A percentile compares a stretch with the other conserved stretches of the same genome.
These are phyloP conservation scores for Antigone vipio DNA, from an alignment of 2,113 vertebrate species.

Conservation along the genomic window DNA sequence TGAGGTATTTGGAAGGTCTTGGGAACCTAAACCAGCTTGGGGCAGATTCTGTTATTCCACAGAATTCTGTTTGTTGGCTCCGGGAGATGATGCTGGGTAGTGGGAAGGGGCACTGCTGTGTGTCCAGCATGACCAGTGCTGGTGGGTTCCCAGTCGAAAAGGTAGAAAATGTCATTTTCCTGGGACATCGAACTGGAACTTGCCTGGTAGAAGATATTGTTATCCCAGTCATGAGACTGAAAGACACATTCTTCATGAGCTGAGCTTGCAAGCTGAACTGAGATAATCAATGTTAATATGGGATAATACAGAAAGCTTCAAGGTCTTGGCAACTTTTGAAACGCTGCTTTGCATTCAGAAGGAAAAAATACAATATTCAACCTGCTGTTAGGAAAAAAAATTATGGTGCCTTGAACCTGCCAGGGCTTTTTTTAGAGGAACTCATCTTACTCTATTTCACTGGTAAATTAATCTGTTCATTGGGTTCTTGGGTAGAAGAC, in stretches of 20 bases:
- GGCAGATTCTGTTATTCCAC: background rate
- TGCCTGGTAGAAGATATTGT: background rate
- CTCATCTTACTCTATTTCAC: slow-evolving; percentile 29
- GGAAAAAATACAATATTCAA: background rate
- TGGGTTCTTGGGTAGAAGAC: slow-evolving; percentile 35
- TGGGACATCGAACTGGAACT: background rate
- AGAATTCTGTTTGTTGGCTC: background rate
- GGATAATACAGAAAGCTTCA: background rate
- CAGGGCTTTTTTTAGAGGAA: background rate
- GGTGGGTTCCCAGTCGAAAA: background rate
- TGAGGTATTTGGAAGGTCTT: background rate
- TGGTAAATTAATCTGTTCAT: slow-evolving; percentile 48
- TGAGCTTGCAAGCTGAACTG: background rate
- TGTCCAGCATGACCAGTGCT: background rate
- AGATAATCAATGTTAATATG: background rate
- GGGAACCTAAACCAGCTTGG: background rate
- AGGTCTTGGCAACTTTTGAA: background rate
- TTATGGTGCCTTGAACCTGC: background rate
- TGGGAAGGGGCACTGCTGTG: accelerated
- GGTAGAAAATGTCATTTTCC: background rate
- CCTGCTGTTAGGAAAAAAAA: background rate
- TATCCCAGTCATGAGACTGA: background rate
- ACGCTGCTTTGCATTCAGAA: background rate
- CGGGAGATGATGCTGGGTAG: accelerated
- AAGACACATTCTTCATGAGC: background rate